phyloP scores from a whole-genome alignment of 2,113 vertebrate species.

The Archilochus colubris region DNA sequence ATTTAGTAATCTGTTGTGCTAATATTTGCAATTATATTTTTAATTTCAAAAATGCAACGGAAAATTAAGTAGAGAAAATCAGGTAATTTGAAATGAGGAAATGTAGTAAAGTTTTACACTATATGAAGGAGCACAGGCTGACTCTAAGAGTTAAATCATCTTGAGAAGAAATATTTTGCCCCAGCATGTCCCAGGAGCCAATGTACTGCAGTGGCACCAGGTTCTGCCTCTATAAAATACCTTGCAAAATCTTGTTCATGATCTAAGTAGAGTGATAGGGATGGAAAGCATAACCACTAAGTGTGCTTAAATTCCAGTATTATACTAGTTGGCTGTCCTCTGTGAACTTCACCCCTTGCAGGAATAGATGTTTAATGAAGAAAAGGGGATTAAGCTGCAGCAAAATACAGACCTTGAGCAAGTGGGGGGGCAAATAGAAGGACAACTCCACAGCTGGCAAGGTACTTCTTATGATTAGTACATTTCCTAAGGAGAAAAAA shows the following conservation, averaged over 20 bases:
- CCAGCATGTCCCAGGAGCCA: not conserved
- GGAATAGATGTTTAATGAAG: not conserved
- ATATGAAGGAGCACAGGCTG: not conserved
- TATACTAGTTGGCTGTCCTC: not conserved
- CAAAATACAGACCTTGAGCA: not conserved
- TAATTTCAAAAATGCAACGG: not conserved
- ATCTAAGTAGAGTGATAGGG: not conserved
- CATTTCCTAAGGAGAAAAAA: not conserved
- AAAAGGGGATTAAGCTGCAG: not conserved
- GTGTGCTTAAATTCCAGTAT: not conserved
- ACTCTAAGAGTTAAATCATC: not conserved
- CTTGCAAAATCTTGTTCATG: not conserved
- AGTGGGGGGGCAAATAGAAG: not conserved
- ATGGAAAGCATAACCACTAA: not conserved
- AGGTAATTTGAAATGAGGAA: not conserved
- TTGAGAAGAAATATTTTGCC: not conserved
- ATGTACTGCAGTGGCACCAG: not conserved
- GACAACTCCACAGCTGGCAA: not conserved
- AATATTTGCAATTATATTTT: not conserved
- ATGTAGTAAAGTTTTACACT: not conserved
- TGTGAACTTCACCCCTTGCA: not conserved
- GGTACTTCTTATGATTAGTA: not conserved
- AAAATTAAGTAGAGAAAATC: not conserved
- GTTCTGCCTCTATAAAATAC: not conserved
- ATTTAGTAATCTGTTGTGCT: not conserved